These are phyloP conservation scores for Onychomys torridus DNA, from an alignment of 2,797 vertebrate species.

Conservation along the genomic window DNA sequence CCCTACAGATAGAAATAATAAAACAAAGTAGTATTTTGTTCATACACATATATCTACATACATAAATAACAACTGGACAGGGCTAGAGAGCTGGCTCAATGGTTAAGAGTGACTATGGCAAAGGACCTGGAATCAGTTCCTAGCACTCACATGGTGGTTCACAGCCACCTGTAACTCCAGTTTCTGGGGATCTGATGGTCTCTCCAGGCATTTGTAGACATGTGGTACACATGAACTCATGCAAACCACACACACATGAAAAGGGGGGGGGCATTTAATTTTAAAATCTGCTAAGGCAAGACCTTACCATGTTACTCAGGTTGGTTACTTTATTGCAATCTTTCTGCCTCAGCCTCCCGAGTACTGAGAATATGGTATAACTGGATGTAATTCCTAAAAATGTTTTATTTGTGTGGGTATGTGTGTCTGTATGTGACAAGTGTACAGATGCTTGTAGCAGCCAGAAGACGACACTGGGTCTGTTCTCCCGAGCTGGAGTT, in stretches of 20 bases:
- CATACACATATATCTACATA: neutral
- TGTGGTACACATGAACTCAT: neutral
- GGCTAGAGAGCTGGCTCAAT: neutral
- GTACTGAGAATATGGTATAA: neutral
- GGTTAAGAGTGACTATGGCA: neutral
- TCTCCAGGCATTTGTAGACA: neutral
- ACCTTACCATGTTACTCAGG: neutral
- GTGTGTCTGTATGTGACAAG: neutral
- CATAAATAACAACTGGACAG: slow-evolving; percentile 7
- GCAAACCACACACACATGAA: neutral
- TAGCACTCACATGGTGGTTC: neutral
- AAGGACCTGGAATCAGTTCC: neutral
- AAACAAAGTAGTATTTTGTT: neutral
- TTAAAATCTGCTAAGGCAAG: neutral
- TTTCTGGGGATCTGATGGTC: neutral
- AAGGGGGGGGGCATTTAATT: neutral
- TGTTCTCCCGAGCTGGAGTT: neutral
- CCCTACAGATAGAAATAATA: slow-evolving; percentile 87
- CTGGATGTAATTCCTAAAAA: neutral
- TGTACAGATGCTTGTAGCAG: neutral
- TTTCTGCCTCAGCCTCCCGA: neutral
- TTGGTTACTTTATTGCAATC: neutral
- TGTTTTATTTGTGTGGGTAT: neutral
- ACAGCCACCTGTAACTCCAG: neutral
- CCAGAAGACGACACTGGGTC: neutral